Percentiles rank a stretch among this genome's conserved stretches.
These are phyloP conservation scores for Phaethon lepturus DNA, from an alignment of 2,113 vertebrate genomes.

Conservation along the genomic window DNA sequence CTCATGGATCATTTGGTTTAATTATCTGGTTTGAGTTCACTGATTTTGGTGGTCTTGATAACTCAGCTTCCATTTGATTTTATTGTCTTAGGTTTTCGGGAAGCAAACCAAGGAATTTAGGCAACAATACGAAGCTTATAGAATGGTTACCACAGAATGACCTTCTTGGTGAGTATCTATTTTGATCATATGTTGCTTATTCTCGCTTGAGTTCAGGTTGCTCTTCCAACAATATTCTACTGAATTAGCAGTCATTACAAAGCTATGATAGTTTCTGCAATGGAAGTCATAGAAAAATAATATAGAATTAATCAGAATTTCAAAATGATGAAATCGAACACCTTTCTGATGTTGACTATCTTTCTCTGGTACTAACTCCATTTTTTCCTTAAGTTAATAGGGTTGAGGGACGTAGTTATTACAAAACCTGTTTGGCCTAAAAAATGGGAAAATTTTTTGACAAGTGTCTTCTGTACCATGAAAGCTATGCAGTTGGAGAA, in stretches of 20 bases:
- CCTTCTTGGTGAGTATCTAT: slow-evolving; percentile 86
- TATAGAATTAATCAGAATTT: background rate
- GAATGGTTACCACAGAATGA: slow-evolving; percentile 99
- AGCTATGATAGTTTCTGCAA: background rate
- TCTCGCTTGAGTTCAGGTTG: background rate
- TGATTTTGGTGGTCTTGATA: background rate
- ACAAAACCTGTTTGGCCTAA: background rate
- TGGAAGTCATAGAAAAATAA: background rate
- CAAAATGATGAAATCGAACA: background rate
- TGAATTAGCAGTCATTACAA: background rate
- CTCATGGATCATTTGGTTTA: background rate
- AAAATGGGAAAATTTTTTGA: background rate
- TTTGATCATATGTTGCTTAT: background rate
- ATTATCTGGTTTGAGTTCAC: background rate
- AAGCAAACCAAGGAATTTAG: slow-evolving; percentile 90
- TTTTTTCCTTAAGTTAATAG: background rate
- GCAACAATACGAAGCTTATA: slow-evolving; percentile 96
- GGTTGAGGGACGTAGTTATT: background rate
- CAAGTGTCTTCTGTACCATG: too few relatives aligned
- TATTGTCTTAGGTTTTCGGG: slow-evolving; percentile 89
- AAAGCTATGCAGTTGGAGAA: background rate
- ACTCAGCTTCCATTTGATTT: background rate
- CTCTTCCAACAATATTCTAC: background rate
- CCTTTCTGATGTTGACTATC: background rate
- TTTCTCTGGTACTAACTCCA: rapidly evolving